Evolutionary conservation across 2,888 invertebrate species (phyloP), one percentile per base, ranked within the genome.

Genomic region (Ophraella communa): DNA sequence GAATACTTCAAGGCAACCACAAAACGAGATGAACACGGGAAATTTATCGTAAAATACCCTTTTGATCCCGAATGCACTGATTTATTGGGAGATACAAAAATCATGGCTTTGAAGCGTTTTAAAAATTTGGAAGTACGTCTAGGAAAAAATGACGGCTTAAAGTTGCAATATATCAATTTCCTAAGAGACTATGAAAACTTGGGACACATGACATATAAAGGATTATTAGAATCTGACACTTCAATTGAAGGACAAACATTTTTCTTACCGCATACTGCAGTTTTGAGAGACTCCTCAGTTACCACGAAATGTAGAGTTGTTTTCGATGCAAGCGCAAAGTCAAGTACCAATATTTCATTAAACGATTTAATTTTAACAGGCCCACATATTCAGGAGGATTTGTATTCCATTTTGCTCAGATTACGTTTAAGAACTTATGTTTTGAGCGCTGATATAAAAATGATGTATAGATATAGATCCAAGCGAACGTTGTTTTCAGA

Each of bases 271-370:
- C 35, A 35, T 35, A 35, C 35, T n/a, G 35, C n/a, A 4, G n/a
- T 35, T 35, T 3, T 35, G n/a, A 11, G 35, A 35, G 35, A 35
- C n/a, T 14, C 10, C 3, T 10, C n/a, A n/a, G 35, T 35, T 14
- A 68, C 66, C 4, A 68, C 63, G 3, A 51, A 60, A 35, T 68
- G 64, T 24, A 20, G 66, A n/a, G 68, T 68, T n/a, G 67, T 67
- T 5, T 67, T 65, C 27, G 67, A 67, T 17, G 64, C 42, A 45
- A n/a, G 61, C 65, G 7, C 65, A 52, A 53, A 54, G 59, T 1
- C 53, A n/a, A 14, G 23, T 57, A 2, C 24, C 7, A 35, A n/a
- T n/a, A 11, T n/a, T n/a, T 62, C 62, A 4, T 49, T 67, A 17
- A 68, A 66, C 35, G 65, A 68, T 30, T 14, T 59, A 54, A 30